Evolutionary conservation across 2,888 invertebrate species (phyloP).

Genomic region (Drosophila quinaria): DNA sequence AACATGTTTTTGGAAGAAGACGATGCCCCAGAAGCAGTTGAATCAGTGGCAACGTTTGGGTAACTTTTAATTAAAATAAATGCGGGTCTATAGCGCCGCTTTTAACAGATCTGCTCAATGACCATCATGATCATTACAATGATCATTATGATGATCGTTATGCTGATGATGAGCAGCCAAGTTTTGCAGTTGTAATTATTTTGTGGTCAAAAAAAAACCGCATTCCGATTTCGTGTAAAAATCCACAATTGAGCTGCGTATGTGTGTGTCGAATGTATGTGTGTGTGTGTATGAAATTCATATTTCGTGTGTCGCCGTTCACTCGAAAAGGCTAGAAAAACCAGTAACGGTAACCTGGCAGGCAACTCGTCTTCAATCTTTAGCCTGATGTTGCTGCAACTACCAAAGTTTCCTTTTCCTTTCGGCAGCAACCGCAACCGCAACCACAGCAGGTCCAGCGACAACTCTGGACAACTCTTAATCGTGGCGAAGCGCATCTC

Average conservation of each 20-base stretch:
- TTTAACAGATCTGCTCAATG: constrained; percentile 9
- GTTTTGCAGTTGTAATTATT: constrained; percentile 38
- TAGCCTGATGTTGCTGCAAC: background rate
- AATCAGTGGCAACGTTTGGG: constrained; percentile 49
- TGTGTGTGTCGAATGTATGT: constrained; percentile 11
- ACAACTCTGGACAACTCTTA: constrained; percentile 17
- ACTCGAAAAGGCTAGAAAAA: constrained; percentile 59
- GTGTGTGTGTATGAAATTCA: constrained; percentile 37
- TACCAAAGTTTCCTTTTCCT: constrained; percentile 61
- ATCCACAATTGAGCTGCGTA: constrained; percentile 24
- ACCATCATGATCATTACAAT: constrained; percentile 5
- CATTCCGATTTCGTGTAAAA: constrained; percentile 59
- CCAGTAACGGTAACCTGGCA: constrained; percentile 35
- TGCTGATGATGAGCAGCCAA: constrained; percentile 19
- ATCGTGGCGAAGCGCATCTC: constrained; percentile 59
- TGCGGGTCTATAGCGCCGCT: constrained; percentile 9
- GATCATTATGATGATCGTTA: constrained; percentile 1
- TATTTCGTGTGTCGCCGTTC: constrained; percentile 74
- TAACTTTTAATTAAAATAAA: constrained; percentile 66
- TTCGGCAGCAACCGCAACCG: constrained; percentile 18
- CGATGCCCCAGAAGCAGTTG: constrained; percentile 47
- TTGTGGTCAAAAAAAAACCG: constrained; percentile 66
- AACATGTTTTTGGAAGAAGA: constrained; percentile 26
- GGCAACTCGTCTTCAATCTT: constrained; percentile 48
- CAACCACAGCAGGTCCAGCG: constrained; percentile 16